Evolutionary conservation across 2,797 vertebrate genomes (phyloP).

Genomic region (Fistularia tabacaria): DNA sequence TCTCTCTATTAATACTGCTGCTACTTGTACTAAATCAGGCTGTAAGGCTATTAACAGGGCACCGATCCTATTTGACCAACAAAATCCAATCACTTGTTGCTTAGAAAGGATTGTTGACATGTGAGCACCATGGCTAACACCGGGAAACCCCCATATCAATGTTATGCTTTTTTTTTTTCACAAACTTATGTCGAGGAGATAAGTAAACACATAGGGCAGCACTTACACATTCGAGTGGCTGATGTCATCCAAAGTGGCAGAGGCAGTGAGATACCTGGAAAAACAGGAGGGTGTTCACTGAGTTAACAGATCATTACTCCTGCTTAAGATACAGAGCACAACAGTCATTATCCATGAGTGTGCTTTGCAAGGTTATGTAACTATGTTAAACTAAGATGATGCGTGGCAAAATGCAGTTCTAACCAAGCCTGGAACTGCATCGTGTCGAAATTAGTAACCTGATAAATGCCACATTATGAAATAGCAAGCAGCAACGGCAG

Average conservation of each 20-base stretch:
- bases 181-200: too few species aligned
- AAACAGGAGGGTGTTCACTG: constrained; percentile 28
- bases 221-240: constrained; percentile 82
- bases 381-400: constrained; percentile 16
- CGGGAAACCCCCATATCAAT: not conserved
- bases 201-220: constrained; percentile 1
- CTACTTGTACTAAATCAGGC: constrained; percentile 50
- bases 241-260: constrained; percentile 84
- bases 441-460: not conserved
- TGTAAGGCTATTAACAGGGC: constrained; percentile 60
- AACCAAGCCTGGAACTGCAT: not conserved
- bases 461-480: not conserved
- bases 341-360: constrained; percentile 12
- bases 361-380: constrained; percentile 45
- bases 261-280: constrained; percentile 85
- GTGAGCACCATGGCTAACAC: constrained; percentile 15
- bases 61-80: constrained; percentile 56
- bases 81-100: constrained; percentile 69
- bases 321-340: constrained; percentile 18
- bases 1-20: constrained; percentile 28
- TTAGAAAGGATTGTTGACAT: constrained; percentile 30
- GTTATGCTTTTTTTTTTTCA: not conserved
- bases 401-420: not conserved
- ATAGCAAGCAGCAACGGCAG: not conserved
- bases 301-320: constrained; percentile 16